These are phyloP conservation scores for Herminia tarsipennalis DNA, from an alignment of 2,888 invertebrate species.

Conservation along the genomic window DNA sequence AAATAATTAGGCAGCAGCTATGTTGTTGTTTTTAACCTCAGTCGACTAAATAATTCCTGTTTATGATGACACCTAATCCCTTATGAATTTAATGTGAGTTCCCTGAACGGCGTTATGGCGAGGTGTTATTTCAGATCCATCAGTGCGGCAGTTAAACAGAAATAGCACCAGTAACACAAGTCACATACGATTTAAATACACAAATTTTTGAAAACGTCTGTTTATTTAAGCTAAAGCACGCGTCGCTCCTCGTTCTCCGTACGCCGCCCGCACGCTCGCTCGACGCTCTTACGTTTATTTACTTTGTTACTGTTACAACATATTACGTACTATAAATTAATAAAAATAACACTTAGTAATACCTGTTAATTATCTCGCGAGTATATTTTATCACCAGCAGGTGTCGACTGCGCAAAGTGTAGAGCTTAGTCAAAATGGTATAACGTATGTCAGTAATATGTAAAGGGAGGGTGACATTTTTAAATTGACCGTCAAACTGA, in stretches of 20 bases:
- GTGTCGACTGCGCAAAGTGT: slow-evolving; percentile 24
- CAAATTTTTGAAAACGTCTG: slow-evolving; percentile 84
- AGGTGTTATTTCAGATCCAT: slow-evolving; percentile 80
- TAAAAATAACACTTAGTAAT: slow-evolving; percentile 28
- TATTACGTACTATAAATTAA: slow-evolving; percentile 37
- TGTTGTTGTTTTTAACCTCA: slow-evolving; percentile 82
- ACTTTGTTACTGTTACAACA: slow-evolving; percentile 34
- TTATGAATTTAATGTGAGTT: slow-evolving; percentile 81
- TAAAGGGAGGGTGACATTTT: slow-evolving; percentile 72
- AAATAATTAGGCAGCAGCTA: slow-evolving; percentile 61
- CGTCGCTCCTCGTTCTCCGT: slow-evolving; percentile 41
- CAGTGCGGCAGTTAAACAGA: slow-evolving; percentile 78
- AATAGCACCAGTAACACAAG: slow-evolving; percentile 82
- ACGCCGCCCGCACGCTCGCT: slow-evolving; percentile 24
- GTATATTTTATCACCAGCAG: slow-evolving; percentile 29
- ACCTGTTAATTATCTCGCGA: slow-evolving; percentile 25
- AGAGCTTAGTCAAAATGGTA: slow-evolving; percentile 24
- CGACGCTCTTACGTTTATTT: slow-evolving; percentile 33
- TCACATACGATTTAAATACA: slow-evolving; percentile 84
- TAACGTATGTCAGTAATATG: slow-evolving; percentile 42
- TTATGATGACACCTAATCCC: slow-evolving; percentile 85
- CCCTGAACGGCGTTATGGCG: slow-evolving; percentile 70
- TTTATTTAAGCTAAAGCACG: slow-evolving; percentile 83
- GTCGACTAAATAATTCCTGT: slow-evolving; percentile 84
- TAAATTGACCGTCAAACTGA: slow-evolving; percentile 77